Evolutionary conservation across 64 coral and sea anemone species (phyloP).

Genomic region (Montipora cactus): DNA sequence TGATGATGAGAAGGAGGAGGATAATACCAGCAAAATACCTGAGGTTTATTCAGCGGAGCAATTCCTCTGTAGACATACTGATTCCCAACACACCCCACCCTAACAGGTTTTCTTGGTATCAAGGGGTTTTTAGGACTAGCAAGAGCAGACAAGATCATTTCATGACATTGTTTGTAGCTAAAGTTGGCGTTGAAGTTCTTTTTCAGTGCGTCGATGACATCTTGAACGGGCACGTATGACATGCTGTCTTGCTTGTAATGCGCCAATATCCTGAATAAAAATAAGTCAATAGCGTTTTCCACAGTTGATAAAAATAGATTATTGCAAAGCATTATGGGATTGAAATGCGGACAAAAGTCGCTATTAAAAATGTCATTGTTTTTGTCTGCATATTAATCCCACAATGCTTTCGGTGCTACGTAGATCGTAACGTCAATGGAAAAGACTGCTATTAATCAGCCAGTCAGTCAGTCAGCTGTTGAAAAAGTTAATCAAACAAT

Average conservation of each 20-base stretch:
- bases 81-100: constrained; percentile 69
- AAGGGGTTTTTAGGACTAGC: constrained; percentile 73
- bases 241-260: constrained; percentile 76
- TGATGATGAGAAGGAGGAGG: too few species aligned
- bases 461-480: not conserved
- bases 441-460: not conserved
- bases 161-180: constrained; percentile 94
- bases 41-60: constrained; percentile 22
- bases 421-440: too few species aligned
- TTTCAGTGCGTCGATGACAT: constrained; percentile 88
- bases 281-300: too few species aligned
- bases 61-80: constrained; percentile 93
- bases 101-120: constrained; percentile 72
- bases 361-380: too few species aligned
- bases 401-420: too few species aligned
- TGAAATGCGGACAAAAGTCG: too few species aligned
- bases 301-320: too few species aligned
- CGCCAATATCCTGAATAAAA: constrained; percentile 60
- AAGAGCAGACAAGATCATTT: constrained; percentile 87
- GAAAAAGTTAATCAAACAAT: not conserved
- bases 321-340: too few species aligned
- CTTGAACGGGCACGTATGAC: constrained; percentile 89
- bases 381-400: too few species aligned
- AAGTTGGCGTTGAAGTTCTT: constrained; percentile 79
- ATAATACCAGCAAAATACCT: not conserved